Evolutionary conservation across 2,113 vertebrate genomes (phyloP).

Genomic region (Semicossyphus pulcher): DNA sequence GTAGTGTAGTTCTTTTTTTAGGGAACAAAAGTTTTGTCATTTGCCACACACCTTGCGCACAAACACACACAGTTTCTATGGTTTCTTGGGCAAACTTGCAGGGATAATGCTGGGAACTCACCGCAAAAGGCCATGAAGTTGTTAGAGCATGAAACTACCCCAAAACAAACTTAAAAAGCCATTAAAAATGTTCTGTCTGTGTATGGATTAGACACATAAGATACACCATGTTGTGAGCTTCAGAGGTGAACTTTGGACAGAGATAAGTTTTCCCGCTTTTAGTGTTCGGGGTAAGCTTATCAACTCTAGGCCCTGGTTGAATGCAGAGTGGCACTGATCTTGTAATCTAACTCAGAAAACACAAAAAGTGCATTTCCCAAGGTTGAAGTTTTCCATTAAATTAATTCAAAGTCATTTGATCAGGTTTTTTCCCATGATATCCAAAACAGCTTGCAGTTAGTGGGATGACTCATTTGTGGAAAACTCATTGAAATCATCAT

Average conservation of each 20-base stretch:
- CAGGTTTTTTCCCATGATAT: conserved; percentile 7
- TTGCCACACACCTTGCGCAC: too few species aligned
- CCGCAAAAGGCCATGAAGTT: too few species aligned
- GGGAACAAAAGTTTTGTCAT: not conserved
- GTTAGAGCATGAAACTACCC: too few species aligned
- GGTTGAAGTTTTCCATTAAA: conserved; percentile 1
- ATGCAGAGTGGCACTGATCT: not conserved
- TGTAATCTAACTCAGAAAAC: not conserved
- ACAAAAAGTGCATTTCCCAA: not conserved
- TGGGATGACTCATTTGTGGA: conserved; percentile 23
- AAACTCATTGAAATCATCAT: conserved; percentile 31
- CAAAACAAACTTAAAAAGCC: too few species aligned
- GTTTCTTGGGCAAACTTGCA: too few species aligned
- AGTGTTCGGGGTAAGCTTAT: too few species aligned
- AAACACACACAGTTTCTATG: too few species aligned
- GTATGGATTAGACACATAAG: not conserved
- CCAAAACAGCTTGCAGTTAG: not conserved
- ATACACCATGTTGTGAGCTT: not conserved
- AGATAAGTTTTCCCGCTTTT: too few species aligned
- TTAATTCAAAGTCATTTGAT: not conserved
- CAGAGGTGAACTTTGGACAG: not conserved
- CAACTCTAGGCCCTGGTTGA: not conserved
- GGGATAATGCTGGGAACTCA: too few species aligned
- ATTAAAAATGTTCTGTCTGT: too few species aligned
- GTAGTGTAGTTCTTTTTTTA: not conserved